These are phyloP conservation scores for Aphidius colemani DNA, from an alignment of 2,888 invertebrate genomes.

Conservation along the genomic window DNA sequence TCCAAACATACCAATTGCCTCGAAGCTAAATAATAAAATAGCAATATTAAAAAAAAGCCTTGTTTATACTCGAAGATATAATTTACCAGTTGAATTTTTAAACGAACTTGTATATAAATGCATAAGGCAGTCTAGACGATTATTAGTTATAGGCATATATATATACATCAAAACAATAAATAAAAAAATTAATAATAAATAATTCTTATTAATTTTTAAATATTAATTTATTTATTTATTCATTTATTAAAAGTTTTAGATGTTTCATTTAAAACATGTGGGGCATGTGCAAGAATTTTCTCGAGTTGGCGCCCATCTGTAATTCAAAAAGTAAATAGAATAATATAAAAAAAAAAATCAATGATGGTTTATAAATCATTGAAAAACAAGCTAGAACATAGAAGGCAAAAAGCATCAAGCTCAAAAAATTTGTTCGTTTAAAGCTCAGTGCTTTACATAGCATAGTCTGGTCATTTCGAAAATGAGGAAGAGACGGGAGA, in stretches of 20 bases:
- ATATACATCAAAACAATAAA: background rate
- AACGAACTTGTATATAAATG: conserved; percentile 16
- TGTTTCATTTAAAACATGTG: conserved; percentile 8
- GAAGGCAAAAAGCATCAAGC: conserved; percentile 11
- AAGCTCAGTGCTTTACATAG: conserved; percentile 45
- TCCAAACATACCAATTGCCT: no score
- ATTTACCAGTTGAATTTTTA: conserved; percentile 1
- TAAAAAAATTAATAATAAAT: no score
- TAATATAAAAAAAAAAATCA: background rate
- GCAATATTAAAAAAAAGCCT: no score
- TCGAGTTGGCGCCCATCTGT: no score
- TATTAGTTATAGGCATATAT: background rate
- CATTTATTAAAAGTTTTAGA: background rate
- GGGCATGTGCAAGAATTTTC: no score
- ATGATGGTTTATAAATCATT: background rate
- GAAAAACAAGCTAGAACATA: background rate
- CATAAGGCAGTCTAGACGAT: background rate
- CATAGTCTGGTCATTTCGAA: conserved; percentile 54
- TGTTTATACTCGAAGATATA: background rate
- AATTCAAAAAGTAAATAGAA: background rate
- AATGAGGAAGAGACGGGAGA: conserved; percentile 36
- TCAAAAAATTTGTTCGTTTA: background rate
- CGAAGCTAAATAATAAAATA: no score
- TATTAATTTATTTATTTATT: no score
- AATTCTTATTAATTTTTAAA: no score